Percentiles rank a stretch among this genome's conserved stretches.
Conservation (phyloP, 1,140 invertebrate genomes). For the Agrilus planipennis region DNA sequence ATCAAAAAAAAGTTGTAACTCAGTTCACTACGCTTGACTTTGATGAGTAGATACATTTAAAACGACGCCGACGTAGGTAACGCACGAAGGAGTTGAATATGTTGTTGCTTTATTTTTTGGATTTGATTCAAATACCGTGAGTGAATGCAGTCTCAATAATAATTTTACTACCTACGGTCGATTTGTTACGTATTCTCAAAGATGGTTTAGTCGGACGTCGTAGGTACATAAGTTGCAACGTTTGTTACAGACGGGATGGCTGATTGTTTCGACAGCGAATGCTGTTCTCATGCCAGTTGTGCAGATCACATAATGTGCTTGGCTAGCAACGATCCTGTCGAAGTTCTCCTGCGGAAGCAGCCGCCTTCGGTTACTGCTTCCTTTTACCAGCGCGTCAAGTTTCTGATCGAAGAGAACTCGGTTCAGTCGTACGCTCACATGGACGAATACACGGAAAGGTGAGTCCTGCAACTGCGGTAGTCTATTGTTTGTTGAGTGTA, state of each 20-base stretch:
- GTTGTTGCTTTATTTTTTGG: no score
- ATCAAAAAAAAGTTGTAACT: no score
- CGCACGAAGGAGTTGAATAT: no score
- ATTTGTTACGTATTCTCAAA: no score
- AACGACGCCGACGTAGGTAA: no score
- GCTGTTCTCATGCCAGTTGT: constrained; percentile 73
- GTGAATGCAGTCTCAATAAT: no score
- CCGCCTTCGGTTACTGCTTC: constrained; percentile 91
- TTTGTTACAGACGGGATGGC: constrained; percentile 80
- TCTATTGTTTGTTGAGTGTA: constrained; percentile 10
- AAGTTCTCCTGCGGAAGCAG: constrained; percentile 88
- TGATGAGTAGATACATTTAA: background rate
- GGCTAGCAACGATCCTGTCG: constrained; percentile 87
- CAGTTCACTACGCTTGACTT: background rate
- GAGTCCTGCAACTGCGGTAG: constrained; percentile 39
- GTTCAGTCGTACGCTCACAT: constrained; percentile 96
- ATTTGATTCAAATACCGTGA: no score
- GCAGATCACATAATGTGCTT: constrained; percentile 86
- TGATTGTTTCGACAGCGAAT: constrained; percentile 97
- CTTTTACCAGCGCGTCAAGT: constrained; percentile 96
- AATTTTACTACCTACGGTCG: no score
- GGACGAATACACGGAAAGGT: constrained; percentile 97
- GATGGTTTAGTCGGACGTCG: no score
- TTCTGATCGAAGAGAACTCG: constrained; percentile 95
- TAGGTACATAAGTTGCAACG: no score